Evolutionary conservation across 1,140 invertebrate species (phyloP).

Genomic region (Carposina sasakii): DNA sequence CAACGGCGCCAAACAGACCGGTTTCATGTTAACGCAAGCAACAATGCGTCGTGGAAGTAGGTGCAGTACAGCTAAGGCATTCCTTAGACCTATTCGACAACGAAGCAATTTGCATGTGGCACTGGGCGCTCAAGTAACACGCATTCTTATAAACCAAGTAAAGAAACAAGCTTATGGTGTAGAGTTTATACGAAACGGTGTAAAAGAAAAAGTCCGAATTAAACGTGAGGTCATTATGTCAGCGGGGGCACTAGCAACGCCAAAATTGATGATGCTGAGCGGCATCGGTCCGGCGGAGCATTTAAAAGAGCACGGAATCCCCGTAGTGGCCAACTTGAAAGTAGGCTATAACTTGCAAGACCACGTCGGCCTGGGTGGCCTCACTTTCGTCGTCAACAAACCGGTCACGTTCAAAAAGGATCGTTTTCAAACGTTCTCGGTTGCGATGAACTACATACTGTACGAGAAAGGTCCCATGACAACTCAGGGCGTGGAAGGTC

Average conservation of each 20-base stretch:
- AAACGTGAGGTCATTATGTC: slow-evolving; percentile 86
- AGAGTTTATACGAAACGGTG: slow-evolving; percentile 79
- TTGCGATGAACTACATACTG: slow-evolving; percentile 86
- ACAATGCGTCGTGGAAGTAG: slow-evolving; percentile 89
- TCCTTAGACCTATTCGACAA: slow-evolving; percentile 84
- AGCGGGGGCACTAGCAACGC: slow-evolving; percentile 85
- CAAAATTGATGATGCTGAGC: slow-evolving; percentile 91
- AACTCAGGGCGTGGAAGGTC: slow-evolving; percentile 85
- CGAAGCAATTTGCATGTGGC: slow-evolving; percentile 88
- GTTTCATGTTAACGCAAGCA: slow-evolving; percentile 88
- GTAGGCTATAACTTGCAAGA: slow-evolving; percentile 90
- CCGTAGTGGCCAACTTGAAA: slow-evolving; percentile 81
- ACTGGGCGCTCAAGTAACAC: slow-evolving; percentile 83
- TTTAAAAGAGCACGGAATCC: slow-evolving; percentile 82
- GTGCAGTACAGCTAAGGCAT: slow-evolving; percentile 92
- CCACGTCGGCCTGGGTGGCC: slow-evolving; percentile 86
- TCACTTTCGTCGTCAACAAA: slow-evolving; percentile 87
- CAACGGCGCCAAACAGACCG: slow-evolving; percentile 87
- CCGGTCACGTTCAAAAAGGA: slow-evolving; percentile 85
- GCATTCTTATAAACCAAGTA: slow-evolving; percentile 79
- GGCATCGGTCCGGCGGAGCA: slow-evolving; percentile 89
- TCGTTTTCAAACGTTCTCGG: slow-evolving; percentile 83
- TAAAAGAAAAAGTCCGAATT: slow-evolving; percentile 77
- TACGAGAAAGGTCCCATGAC: slow-evolving; percentile 87
- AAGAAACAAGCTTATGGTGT: slow-evolving; percentile 83